These are phyloP conservation scores for Burhinus bistriatus DNA, from an alignment of 2,113 vertebrate genomes.

Conservation along the genomic window DNA sequence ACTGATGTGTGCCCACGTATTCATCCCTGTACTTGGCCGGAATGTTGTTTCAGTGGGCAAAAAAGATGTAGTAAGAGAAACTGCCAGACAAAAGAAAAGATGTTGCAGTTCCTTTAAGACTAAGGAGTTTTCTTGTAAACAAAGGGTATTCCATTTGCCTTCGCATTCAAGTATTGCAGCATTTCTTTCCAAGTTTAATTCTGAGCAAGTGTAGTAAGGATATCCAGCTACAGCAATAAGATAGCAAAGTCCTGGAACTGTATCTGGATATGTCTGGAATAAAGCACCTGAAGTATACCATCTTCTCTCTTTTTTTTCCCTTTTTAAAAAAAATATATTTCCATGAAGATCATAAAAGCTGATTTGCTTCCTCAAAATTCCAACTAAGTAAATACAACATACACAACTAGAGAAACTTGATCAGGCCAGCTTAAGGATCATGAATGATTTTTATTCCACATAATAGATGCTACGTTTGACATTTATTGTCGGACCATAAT, in stretches of 20 bases:
- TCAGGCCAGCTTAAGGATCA: not conserved
- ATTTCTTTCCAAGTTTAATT: not conserved
- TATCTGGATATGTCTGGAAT: not conserved
- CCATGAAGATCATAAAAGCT: not conserved
- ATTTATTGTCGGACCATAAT: not conserved
- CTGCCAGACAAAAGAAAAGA: not conserved
- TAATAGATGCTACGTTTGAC: not conserved
- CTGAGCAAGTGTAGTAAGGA: not conserved
- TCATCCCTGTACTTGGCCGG: fast-evolving
- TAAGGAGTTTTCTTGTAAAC: not conserved
- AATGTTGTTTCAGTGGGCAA: not conserved
- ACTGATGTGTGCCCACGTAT: not conserved
- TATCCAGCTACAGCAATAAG: not conserved
- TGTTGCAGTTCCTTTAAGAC: not conserved
- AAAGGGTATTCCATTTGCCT: not conserved
- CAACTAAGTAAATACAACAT: not conserved
- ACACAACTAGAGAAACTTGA: not conserved
- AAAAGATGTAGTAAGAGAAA: not conserved
- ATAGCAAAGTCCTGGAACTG: not conserved
- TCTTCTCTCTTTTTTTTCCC: not conserved
- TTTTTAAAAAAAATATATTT: not conserved
- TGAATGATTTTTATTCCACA: not conserved
- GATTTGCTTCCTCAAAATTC: not conserved
- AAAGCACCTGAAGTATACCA: not conserved
- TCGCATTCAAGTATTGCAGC: not conserved